Percentiles rank a stretch among this genome's conserved stretches.
Conservation (phyloP, 2,797 vertebrate species). For the Rhyacichthys aspro region DNA sequence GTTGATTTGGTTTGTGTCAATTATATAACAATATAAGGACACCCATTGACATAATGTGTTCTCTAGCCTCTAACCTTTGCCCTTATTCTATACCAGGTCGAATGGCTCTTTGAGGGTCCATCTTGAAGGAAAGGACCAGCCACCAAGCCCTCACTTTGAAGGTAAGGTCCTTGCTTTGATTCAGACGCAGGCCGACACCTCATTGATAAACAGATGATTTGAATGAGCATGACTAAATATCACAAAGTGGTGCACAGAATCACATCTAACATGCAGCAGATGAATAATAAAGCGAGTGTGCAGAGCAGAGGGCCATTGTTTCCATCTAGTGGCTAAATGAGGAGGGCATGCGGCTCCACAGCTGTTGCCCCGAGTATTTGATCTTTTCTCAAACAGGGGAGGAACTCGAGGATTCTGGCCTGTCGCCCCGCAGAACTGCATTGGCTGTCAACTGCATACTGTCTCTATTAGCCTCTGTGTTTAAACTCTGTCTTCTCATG, state of each 20-base stretch:
- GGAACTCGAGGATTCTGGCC: slow-evolving; percentile 76
- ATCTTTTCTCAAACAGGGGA: slow-evolving; percentile 70
- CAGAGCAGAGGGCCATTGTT: slow-evolving; percentile 70
- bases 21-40: slow-evolving; percentile 10
- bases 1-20: neutral
- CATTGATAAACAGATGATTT: slow-evolving; percentile 28
- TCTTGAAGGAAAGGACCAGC: neutral
- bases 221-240: slow-evolving; percentile 18
- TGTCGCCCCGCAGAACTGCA: slow-evolving; percentile 64
- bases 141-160: slow-evolving; percentile 12
- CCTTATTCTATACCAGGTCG: neutral
- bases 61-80: neutral
- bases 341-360: slow-evolving; percentile 65
- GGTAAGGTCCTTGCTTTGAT: slow-evolving; percentile 10
- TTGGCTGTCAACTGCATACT: slow-evolving; percentile 73
- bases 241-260: slow-evolving; percentile 31
- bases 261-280: slow-evolving; percentile 34
- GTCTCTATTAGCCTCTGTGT: slow-evolving; percentile 63
- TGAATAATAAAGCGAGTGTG: slow-evolving; percentile 30
- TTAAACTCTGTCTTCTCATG: slow-evolving; percentile 41
- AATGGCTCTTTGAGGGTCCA: slow-evolving; percentile 1
- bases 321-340: slow-evolving; percentile 82
- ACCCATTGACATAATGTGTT: slow-evolving; percentile 1
- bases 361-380: slow-evolving; percentile 66
- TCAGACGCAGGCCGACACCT: slow-evolving; percentile 4